Evolutionary conservation across 2,888 invertebrate species (phyloP).

Genomic region (Hartigia nigra): DNA sequence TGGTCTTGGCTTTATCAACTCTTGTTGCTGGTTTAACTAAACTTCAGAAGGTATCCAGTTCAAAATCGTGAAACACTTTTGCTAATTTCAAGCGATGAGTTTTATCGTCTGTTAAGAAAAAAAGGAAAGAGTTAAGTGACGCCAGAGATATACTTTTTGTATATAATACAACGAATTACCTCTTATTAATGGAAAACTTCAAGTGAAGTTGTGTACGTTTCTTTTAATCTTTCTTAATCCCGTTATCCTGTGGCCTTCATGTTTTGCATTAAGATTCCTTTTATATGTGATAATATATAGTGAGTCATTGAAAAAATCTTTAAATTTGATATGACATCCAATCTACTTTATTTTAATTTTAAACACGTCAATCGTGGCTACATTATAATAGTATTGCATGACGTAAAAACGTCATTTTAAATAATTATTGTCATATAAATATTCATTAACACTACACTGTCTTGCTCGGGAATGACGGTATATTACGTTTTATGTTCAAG

Average conservation of each 20-base stretch:
- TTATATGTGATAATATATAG: not conserved
- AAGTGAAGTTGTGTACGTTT: not conserved
- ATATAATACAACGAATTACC: not conserved
- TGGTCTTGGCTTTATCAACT: not conserved
- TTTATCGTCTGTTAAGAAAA: not conserved
- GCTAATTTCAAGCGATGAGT: not conserved
- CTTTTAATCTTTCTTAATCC: not conserved
- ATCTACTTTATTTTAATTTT: not conserved
- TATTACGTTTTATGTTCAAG: not conserved
- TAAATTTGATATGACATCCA: not conserved
- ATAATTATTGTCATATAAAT: not conserved
- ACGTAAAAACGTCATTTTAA: not conserved
- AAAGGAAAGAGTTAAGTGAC: not conserved
- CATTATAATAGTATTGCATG: not conserved
- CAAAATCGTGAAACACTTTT: not conserved
- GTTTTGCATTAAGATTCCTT: not conserved
- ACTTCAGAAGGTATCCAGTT: not conserved
- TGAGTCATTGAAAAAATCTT: not conserved
- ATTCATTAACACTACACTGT: not conserved
- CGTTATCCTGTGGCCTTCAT: not conserved
- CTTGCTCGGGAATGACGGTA: not conserved
- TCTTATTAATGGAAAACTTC: not conserved
- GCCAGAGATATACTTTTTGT: not conserved
- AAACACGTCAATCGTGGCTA: not conserved
- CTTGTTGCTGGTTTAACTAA: not conserved